Percentiles rank a stretch among this genome's conserved stretches.
Conservation (phyloP, 2,113 vertebrate species). For the Mesocricetus auratus region DNA sequence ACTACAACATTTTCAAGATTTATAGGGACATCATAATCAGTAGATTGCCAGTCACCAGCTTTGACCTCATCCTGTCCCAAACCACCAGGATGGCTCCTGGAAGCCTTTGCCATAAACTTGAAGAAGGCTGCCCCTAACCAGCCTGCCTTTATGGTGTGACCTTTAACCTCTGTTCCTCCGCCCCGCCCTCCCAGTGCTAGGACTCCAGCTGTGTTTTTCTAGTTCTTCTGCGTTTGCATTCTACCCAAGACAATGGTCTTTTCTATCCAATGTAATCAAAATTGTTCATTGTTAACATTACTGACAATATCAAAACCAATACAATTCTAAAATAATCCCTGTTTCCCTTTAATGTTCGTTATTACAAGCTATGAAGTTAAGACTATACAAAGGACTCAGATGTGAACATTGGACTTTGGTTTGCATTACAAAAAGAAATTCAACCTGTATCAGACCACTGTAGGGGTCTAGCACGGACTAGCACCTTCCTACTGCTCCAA, state of each 20-base stretch:
- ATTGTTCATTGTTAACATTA: not conserved
- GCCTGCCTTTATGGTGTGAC: not conserved
- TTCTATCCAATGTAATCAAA: not conserved
- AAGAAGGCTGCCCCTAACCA: not conserved
- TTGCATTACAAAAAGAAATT: not conserved
- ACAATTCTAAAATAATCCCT: slow-evolving; percentile 41
- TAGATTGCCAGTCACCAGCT: not conserved
- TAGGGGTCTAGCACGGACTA: no score
- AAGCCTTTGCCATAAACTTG: not conserved
- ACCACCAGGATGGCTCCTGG: not conserved
- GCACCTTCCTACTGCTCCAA: not conserved
- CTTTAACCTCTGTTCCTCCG: not conserved
- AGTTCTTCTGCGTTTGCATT: not conserved
- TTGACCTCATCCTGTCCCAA: not conserved
- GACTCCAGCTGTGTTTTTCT: not conserved
- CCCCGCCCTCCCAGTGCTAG: not conserved
- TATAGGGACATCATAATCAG: not conserved
- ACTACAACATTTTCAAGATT: not conserved
- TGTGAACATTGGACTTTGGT: not conserved
- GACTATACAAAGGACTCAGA: slow-evolving; percentile 11
- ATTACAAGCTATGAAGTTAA: not conserved
- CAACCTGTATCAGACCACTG: not conserved
- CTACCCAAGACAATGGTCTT: not conserved
- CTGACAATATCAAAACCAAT: slow-evolving; percentile 24
- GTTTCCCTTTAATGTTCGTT: slow-evolving; percentile 51